These are phyloP conservation scores for Acrocyrtus sp. DNA, from an alignment of 2,888 invertebrate genomes.

Conservation along the genomic window DNA sequence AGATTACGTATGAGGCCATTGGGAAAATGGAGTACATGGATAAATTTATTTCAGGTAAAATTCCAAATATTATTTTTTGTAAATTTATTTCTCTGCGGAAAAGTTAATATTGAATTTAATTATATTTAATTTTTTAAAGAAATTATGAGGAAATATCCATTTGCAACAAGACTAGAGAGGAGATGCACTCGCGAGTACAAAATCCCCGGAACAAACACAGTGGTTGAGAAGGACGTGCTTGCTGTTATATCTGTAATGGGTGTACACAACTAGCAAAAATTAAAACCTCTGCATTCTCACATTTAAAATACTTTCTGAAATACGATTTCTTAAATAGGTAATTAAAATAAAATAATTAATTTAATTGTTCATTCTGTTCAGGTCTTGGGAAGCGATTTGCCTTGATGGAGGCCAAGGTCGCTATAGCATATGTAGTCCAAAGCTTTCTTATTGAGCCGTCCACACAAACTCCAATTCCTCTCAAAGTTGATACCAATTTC, in stretches of 20 bases:
- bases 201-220: conserved; percentile 26
- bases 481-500: background rate
- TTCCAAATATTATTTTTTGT: no score
- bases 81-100: no score
- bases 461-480: background rate
- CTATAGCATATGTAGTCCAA: background rate
- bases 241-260: conserved; percentile 34
- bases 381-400: background rate
- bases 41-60: conserved; percentile 54
- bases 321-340: no score
- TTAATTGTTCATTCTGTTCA: background rate
- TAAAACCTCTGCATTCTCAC: no score
- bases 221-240: conserved; percentile 25
- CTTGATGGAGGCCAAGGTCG: background rate
- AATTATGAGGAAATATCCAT: conserved; percentile 42
- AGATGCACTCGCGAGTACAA: conserved; percentile 36
- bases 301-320: no score
- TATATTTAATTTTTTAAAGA: conserved; percentile 26
- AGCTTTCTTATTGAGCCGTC: background rate
- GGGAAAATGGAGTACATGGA: conserved; percentile 55
- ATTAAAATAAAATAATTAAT: background rate
- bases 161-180: conserved; percentile 46
- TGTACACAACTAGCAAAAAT: conserved; percentile 43
- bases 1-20: conserved; percentile 50
- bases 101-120: background rate